Base-by-base conservation (phyloP, 2,113 vertebrate species). In the Pycnonotus jocosus region DNA sequence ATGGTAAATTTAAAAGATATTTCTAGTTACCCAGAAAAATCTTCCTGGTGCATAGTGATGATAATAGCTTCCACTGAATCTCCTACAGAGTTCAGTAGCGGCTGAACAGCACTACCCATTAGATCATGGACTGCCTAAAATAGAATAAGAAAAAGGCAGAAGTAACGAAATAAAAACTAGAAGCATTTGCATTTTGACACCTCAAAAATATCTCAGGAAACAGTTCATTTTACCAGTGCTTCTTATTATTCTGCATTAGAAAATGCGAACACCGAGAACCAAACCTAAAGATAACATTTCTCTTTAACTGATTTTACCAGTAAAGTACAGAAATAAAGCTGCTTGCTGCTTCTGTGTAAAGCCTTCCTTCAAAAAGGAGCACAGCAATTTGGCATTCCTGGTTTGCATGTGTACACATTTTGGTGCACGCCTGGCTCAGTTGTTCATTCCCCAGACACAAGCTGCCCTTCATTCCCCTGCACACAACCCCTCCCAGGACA, bases 41-140 rank as follows among this genome's bases (percentile, higher is more conserved):
- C 99, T 93, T 99, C 99, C 81, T 99, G 99, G 90, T 99, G 99
- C 97, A 99, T 98, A 3, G 99, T 99, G 96, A 99, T 99, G 96
- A 99, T 99, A 95, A 99, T 99, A 94, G 99, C 99, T 95, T 99
- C 99, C 38, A 99, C 97, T 23, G 99, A 99, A 94, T 99, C 99
- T 15, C 98, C 98, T 45, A 99, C 99, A 2, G 99, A 99, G 96
- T 98, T 99, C 81, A 99, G 97, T 7, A 99, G 97, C 3, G 99
- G 99, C 84, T 99, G 99, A 72, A 99, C 97, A 7, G 99, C 99
- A 33, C 89, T 98, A 91, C 97, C 98, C 99, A 99, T 99, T 57
- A 99, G 98, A 89, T 96, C 97, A 91, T 98, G 98, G 62, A 99
- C 96, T 8, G 90, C 97, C 99, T 99, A 89, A 96, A 94, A 95